Percentiles rank a stretch among this genome's conserved stretches.
Evolutionary conservation across 2,888 invertebrate genomes (phyloP).

Genomic region (Athripsodes cinereus): DNA sequence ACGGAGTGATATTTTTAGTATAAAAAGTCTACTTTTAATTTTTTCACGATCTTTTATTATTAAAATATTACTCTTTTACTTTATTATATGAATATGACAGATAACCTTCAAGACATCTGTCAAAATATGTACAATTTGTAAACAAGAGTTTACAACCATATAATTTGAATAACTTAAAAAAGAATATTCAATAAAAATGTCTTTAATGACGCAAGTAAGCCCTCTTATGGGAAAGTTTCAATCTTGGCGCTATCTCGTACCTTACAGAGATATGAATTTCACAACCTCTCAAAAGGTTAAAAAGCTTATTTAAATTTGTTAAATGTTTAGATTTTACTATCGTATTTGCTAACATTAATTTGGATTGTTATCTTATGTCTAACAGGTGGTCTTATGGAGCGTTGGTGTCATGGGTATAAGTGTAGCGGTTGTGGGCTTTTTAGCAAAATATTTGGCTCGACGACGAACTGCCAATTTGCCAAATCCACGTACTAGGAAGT

Average conservation of each 20-base stretch:
- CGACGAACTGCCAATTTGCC: constrained; percentile 57
- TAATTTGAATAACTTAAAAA: background rate
- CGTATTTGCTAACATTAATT: background rate
- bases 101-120: constrained; percentile 23
- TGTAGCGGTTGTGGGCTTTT: constrained; percentile 72
- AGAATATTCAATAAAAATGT: constrained; percentile 34
- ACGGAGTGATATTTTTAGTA: too few species aligned
- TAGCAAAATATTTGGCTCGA: constrained; percentile 74
- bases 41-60: too few species aligned
- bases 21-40: background rate
- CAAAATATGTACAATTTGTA: constrained; percentile 10
- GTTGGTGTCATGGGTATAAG: constrained; percentile 64
- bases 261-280: constrained; percentile 46
- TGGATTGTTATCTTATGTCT: constrained; percentile 24
- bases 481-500: constrained; percentile 52
- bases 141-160: constrained; percentile 4
- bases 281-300: constrained; percentile 66
- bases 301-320: background rate
- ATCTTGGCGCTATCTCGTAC: constrained; percentile 45
- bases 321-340: background rate
- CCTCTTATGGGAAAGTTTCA: constrained; percentile 51
- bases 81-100: constrained; percentile 12
- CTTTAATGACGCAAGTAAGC: constrained; percentile 50
- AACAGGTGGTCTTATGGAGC: constrained; percentile 64
- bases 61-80: background rate